A percentile compares a stretch with the other conserved stretches of the same genome.
Conservation (phyloP, 2,888 invertebrate species). For the Orgyia antiqua region DNA sequence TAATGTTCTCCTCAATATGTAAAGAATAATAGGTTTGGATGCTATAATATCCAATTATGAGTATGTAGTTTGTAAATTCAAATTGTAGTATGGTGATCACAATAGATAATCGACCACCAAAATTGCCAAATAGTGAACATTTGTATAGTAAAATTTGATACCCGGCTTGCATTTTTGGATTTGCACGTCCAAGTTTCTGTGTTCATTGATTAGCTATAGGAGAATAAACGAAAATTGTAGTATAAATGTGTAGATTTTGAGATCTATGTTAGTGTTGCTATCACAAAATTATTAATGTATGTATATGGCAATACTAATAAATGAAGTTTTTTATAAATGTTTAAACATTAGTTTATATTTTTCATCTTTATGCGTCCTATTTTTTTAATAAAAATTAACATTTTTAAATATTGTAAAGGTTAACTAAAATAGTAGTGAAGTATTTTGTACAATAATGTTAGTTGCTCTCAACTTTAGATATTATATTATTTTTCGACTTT, state of each 20-base stretch:
- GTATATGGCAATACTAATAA: slow-evolving; percentile 26
- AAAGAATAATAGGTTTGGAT: too few relatives aligned
- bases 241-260: slow-evolving; percentile 34
- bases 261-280: slow-evolving; percentile 34
- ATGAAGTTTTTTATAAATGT: slow-evolving; percentile 30
- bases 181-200: slow-evolving; percentile 57
- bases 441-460: slow-evolving; percentile 46
- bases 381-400: slow-evolving; percentile 34
- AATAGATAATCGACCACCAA: slow-evolving; percentile 7
- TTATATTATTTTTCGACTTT: slow-evolving; percentile 48
- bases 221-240: slow-evolving; percentile 30
- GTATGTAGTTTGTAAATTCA: slow-evolving; percentile 16
- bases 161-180: slow-evolving; percentile 52
- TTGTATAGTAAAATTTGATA: slow-evolving; percentile 15
- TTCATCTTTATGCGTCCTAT: slow-evolving; percentile 47
- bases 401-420: slow-evolving; percentile 31
- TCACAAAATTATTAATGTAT: slow-evolving; percentile 28
- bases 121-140: slow-evolving; percentile 24
- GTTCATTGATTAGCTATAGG: slow-evolving; percentile 61
- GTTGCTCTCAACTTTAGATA: slow-evolving; percentile 51
- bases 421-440: slow-evolving; percentile 37
- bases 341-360: slow-evolving; percentile 34
- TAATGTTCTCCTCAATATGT: too few relatives aligned
- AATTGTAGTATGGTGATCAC: slow-evolving; percentile 14
- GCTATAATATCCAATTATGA: slow-evolving; percentile 12